These are phyloP conservation scores for Talpa occidentalis DNA, from an alignment of 2,113 vertebrate genomes.

Conservation along the genomic window DNA sequence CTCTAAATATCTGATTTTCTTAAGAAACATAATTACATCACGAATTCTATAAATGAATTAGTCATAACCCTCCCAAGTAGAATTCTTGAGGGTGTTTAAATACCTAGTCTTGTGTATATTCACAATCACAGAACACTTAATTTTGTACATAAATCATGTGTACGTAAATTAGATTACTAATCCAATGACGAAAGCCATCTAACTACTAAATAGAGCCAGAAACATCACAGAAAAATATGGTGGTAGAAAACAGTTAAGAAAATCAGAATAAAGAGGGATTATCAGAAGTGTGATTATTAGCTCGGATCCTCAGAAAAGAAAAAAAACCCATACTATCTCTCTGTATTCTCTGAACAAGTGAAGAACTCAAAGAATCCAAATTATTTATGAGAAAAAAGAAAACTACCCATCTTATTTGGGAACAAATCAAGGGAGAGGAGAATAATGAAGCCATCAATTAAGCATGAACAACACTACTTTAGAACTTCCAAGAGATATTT, in stretches of 20 bases:
- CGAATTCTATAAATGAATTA: slow-evolving; percentile 51
- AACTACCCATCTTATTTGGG: not conserved
- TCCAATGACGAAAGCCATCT: slow-evolving; percentile 14
- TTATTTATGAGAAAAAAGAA: slow-evolving; percentile 24
- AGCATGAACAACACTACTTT: not conserved
- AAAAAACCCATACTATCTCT: slow-evolving; percentile 9
- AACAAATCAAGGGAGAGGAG: slow-evolving; percentile 27
- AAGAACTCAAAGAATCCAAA: slow-evolving; percentile 39
- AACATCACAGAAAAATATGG: slow-evolving; percentile 30
- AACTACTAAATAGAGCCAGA: not conserved
- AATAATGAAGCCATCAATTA: not conserved
- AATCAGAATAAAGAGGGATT: not conserved
- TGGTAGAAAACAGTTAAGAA: not conserved
- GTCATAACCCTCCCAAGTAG: not conserved
- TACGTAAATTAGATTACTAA: not conserved
- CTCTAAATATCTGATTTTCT: slow-evolving; percentile 39
- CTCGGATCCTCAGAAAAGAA: slow-evolving; percentile 7
- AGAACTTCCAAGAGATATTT: not conserved
- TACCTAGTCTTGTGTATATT: not conserved
- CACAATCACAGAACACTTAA: slow-evolving; percentile 41
- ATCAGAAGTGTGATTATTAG: not conserved
- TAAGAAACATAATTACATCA: slow-evolving; percentile 16
- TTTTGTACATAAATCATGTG: not conserved
- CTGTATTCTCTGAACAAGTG: slow-evolving; percentile 13
- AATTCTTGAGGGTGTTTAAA: not conserved